Conservation (phyloP, 2,113 vertebrate genomes). For the Chrysemys picta region DNA sequence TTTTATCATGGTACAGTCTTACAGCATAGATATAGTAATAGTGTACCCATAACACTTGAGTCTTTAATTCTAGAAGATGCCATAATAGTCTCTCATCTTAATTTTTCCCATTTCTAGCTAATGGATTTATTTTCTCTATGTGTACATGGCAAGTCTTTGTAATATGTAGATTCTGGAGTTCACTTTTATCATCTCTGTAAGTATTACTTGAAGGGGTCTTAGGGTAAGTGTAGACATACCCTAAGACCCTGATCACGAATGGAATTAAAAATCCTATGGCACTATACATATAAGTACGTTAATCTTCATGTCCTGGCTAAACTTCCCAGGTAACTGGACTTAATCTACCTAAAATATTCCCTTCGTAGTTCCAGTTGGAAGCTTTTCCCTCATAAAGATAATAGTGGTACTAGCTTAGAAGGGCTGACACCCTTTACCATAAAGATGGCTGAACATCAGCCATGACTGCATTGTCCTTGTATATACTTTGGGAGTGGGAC, state of each 20-base stretch:
- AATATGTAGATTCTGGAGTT: background rate
- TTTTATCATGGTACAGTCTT: slow-evolving; percentile 32
- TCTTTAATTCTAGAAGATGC: slow-evolving; percentile 27
- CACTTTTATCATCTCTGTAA: background rate
- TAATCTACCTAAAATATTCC: fast-evolving
- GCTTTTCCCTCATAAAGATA: background rate
- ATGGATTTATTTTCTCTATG: fast-evolving
- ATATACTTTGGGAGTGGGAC: background rate
- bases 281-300: background rate
- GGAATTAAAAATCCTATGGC: background rate
- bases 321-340: background rate
- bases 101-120: background rate
- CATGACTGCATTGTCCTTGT: background rate
- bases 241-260: background rate
- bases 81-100: background rate
- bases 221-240: too few species aligned
- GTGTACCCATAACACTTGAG: background rate
- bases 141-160: background rate
- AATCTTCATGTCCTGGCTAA: background rate
- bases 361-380: background rate
- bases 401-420: background rate
- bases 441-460: background rate
- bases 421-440: background rate
- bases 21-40: background rate
- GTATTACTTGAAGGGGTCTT: background rate